These are phyloP conservation scores for Phengaris alcon DNA, from an alignment of 2,888 invertebrate genomes.

Conservation along the genomic window DNA sequence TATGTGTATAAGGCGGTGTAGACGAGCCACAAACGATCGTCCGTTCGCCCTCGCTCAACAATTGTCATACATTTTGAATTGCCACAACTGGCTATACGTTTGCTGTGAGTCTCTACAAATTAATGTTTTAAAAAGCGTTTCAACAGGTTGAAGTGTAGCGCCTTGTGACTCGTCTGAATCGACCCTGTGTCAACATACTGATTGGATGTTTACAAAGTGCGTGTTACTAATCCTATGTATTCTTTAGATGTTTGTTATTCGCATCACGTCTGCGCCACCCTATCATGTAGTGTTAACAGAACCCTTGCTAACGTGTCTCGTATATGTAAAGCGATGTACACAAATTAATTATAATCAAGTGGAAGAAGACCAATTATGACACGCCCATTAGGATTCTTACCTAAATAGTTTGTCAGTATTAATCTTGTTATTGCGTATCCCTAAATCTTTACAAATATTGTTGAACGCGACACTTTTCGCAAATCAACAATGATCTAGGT, in stretches of 20 bases:
- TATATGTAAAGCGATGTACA: slow-evolving; percentile 36
- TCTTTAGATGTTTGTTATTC: slow-evolving; percentile 40
- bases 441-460: too few relatives aligned
- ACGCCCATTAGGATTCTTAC: neutral
- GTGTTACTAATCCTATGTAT: slow-evolving; percentile 40
- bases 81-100: too few relatives aligned
- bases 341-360: slow-evolving; percentile 43
- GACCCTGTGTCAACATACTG: slow-evolving; percentile 46
- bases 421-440: neutral
- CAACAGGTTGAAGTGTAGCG: neutral
- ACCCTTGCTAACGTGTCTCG: slow-evolving; percentile 32
- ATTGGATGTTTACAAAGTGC: slow-evolving; percentile 49
- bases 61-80: too few relatives aligned
- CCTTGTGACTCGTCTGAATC: neutral
- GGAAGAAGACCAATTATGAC: slow-evolving; percentile 40
- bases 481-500: too few relatives aligned
- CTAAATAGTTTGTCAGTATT: neutral
- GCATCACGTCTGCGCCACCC: slow-evolving; percentile 41
- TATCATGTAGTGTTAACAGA: slow-evolving; percentile 41
- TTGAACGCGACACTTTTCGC: too few relatives aligned
- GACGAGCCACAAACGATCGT: neutral
- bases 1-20: slow-evolving; percentile 39
- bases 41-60: too few relatives aligned
- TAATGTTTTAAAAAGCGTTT: too few relatives aligned
- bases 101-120: too few relatives aligned